phyloP scores from a whole-genome alignment of 2,113 vertebrate genomes.

The Pongo abelii region DNA sequence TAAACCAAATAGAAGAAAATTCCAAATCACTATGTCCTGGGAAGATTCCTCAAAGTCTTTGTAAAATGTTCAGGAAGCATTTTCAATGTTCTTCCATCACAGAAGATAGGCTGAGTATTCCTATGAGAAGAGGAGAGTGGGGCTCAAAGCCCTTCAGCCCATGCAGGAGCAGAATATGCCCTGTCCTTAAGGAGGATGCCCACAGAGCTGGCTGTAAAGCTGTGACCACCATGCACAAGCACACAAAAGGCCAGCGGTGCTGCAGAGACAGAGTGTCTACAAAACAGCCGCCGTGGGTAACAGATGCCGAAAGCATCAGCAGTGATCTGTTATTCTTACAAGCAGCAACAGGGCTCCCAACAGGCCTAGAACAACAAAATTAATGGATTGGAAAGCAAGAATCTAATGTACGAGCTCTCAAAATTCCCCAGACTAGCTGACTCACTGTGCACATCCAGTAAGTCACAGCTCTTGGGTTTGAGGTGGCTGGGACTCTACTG shows the following conservation, averaged over 20 bases:
- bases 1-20: not conserved
- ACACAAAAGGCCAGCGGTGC: not conserved
- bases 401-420: conserved; percentile 83
- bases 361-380: conserved; percentile 84
- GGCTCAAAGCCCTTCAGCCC: not conserved
- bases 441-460: conserved; percentile 76
- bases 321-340: conserved; percentile 84
- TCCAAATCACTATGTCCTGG: not conserved
- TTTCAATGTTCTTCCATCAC: not conserved
- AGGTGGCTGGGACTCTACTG: conserved; percentile 51
- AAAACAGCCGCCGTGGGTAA: conserved; percentile 75
- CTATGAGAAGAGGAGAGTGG: not conserved
- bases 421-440: conserved; percentile 79
- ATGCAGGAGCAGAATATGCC: accelerated
- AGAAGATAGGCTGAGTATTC: not conserved
- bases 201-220: not conserved
- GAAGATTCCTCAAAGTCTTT: not conserved
- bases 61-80: not conserved
- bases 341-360: conserved; percentile 83
- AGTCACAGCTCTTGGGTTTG: conserved; percentile 69
- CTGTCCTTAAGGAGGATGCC: conserved; percentile 5
- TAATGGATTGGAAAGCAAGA: conserved; percentile 87
- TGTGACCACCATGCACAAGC: not conserved
- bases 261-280: conserved; percentile 75
- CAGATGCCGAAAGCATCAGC: conserved; percentile 76